Evolutionary conservation across 2,113 vertebrate genomes (phyloP), one percentile per base, ranked within the genome.

Genomic region (Anthoscopus minutus): DNA sequence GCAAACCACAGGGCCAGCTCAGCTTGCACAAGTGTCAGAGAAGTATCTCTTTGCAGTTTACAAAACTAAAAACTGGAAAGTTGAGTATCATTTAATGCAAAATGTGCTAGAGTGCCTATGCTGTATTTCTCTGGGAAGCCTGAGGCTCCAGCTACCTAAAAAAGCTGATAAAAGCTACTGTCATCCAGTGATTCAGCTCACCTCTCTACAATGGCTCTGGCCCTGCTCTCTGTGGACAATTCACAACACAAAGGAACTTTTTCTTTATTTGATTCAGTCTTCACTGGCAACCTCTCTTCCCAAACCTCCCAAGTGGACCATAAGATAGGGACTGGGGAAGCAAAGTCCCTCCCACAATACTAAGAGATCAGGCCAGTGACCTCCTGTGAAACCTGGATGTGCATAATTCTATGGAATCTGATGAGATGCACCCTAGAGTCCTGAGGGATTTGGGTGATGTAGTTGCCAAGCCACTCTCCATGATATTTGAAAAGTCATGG

Each of bases 21-120:
- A 78, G 72, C 77, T 92, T 0, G 0, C 51, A 89, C 91, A 93
- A 94, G 6, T 91, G 80, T 86, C 88, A 93, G 33, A 70, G 35
- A 84, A 89, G 44, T 42, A 51, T 79, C 42, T 86, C 40, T 60
- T 91, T 61, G 65, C 65, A 74, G 57, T 84, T 94, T 78, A 93
- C 77, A 81, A 76, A 81, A 79, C n/a, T 79, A 77, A 91, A 93
- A 93, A 94, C 84, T 44, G 44, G 73, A 22, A 94, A 93, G n/a
- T 60, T 31, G 15, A 88, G 61, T 56, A 50, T 89, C 85, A 86
- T 91, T 78, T 89, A 71, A 74, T 69, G 37, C 3, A 10, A 88
- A 83, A 86, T 53, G 48, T 60, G 33, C 30, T 86, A 67, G 35
- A 86, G 81, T 78, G 73, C 48, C 56, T 86, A 33, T 74, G 69